Base-by-base conservation (phyloP, 2,888 invertebrate species). In the Phaonia tiefii region DNA sequence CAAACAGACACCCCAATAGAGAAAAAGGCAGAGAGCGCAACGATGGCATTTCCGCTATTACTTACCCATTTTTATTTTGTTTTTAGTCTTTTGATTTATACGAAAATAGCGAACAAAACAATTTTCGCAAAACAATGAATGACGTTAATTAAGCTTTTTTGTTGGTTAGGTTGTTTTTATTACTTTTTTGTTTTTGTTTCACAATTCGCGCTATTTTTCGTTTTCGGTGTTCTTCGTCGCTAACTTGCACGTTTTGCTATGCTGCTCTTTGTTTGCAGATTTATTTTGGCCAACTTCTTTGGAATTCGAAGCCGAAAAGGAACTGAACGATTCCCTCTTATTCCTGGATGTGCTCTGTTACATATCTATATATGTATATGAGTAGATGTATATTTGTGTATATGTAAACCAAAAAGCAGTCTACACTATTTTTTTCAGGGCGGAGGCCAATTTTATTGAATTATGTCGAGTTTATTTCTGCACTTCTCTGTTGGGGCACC, bases 1-100 rank as follows among this genome's bases (percentile, higher is more conserved):
- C n/a, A n/a, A n/a, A n/a, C n/a, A n/a, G n/a, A 22, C 31, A 31
- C 31, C 4, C 31, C 8, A 51, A 15, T 1, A 39, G 60, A 39
- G 39, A 60, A 31, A n/a, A 31, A 31, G 39, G 15, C 2, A 60
- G 17, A 37, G 37, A 31, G 58, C 26, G 17, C 31, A 58, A 56
- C 37, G 37, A 22, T 42, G 2, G 42, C 22, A 22, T 42, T 39
- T 39, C 63, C 63, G 26, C 20, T 63, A 11, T 37, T 37, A 75
- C 80, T 81, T 81, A 81, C 80, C 80, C 80, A 81, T 81, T 74
- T 77, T 75, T 63, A 5, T 8, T 31, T 39, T 74, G n/a, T n/a
- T n/a, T n/a, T 74, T 66, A 74, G 71, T 37, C n/a, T n/a, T n/a
- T n/a, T n/a, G n/a, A n/a, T n/a, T 65, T 51, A 11, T 42, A 60